Base-by-base conservation (phyloP, 1,140 invertebrate genomes). In the Acyrthosiphon pisum region DNA sequence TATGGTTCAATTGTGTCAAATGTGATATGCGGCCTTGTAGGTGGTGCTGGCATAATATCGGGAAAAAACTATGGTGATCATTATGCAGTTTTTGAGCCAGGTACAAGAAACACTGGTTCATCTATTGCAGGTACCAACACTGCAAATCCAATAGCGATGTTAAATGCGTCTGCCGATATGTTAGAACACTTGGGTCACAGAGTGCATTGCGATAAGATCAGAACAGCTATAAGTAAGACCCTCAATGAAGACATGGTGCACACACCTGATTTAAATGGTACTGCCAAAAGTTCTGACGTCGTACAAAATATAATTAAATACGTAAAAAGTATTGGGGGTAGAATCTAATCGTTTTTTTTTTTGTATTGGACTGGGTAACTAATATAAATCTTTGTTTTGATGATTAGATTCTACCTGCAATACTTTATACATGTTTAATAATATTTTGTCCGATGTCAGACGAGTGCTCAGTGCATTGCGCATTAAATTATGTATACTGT, bases 1-100 rank as follows among this genome's bases (percentile, higher is more conserved):
- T 99, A 99, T 95, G 99, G 99, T 8, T 98, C 99, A 89, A 99
- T 99, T 95, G 97, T 99, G 6, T 99, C 98, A 0, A 99, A 99
- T 95, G 97, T 99, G 41, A 97, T 99, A 68, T 99, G 99, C 95
- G 99, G 99, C 37, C 95, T 99, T 9, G 97, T 99, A 93, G 99
- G 99, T 6, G 99, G 99, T 6, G 99, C 99, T 84, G 99, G 99
- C 26, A 96, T 99, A 6, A 96, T 99, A 35, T 98, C 99, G 41
- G 99, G 99, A 83, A 97, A 97, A 94, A 99, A 99, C 95, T 99
- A 98, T 95, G 99, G 99, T 91, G 98, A 99, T 95, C 94, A 97
- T 95, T 98, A 98, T 94, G 98, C 98, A 30, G 96, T 99, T 22
- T 99, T 99, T 94, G 98, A 99, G 94, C 98, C 98, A 30, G 98